phyloP scores from a whole-genome alignment of 2,888 invertebrate species.

The Pherbina coryleti region DNA sequence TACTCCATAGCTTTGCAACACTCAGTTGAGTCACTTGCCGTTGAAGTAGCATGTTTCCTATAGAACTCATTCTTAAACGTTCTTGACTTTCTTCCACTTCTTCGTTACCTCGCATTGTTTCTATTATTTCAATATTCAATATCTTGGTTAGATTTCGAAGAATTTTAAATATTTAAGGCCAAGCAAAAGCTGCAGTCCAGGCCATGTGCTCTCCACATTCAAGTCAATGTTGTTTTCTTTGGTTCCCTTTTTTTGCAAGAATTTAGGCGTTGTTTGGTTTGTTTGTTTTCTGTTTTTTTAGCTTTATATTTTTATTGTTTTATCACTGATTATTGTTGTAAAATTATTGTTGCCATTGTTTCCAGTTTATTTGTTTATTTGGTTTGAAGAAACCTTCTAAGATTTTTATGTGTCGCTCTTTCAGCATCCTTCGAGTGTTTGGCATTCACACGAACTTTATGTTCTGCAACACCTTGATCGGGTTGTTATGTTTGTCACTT shows the following conservation, averaged over 20 bases:
- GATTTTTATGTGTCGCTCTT: not conserved
- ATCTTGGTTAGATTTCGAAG: slow-evolving; percentile 45
- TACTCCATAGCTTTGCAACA: too few relatives aligned
- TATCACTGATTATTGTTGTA: slow-evolving; percentile 15
- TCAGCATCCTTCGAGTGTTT: slow-evolving; percentile 41
- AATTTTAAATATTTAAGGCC: slow-evolving; percentile 44
- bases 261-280: not conserved
- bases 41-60: too few relatives aligned
- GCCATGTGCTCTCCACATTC: not conserved
- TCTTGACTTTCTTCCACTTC: too few relatives aligned
- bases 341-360: slow-evolving; percentile 56
- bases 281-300: not conserved
- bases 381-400: not conserved
- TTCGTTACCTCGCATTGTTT: slow-evolving; percentile 13
- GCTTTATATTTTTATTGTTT: slow-evolving; percentile 16
- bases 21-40: too few relatives aligned
- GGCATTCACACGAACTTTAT: slow-evolving; percentile 66
- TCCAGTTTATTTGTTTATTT: slow-evolving; percentile 39
- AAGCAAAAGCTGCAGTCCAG: not conserved
- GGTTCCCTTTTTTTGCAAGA: not conserved
- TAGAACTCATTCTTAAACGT: too few relatives aligned
- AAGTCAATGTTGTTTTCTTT: not conserved
- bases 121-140: slow-evolving; percentile 28
- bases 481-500: slow-evolving; percentile 28
- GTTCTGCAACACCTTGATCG: slow-evolving; percentile 59